Conservation (phyloP, 2,113 vertebrate genomes). For the Otolemur garnettii region DNA sequence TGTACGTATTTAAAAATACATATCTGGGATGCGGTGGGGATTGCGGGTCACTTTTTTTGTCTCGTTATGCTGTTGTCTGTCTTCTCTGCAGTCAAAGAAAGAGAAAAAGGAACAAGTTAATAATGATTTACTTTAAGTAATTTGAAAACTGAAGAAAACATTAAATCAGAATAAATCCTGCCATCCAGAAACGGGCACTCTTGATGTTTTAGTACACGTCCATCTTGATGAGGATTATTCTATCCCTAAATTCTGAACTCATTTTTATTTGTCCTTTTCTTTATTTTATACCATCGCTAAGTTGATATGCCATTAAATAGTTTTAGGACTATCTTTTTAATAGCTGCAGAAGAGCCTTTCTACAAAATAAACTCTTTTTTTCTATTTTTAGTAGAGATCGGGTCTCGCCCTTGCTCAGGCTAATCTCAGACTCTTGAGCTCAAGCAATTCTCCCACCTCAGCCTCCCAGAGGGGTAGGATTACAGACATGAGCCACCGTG, state of each 20-base stretch:
- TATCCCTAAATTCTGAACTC: neutral
- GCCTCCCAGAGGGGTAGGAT: no score
- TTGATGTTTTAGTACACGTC: neutral
- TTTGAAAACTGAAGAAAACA: conserved; percentile 29
- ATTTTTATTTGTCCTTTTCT: conserved; percentile 9
- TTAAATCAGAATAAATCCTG: neutral
- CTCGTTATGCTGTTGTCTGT: neutral
- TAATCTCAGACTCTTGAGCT: no score
- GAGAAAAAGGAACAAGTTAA: neutral
- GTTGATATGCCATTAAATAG: neutral
- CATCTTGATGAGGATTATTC: neutral
- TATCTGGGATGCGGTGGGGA: neutral
- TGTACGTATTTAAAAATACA: neutral
- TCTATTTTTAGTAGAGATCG: no score
- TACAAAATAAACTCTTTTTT: neutral
- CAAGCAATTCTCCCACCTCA: no score
- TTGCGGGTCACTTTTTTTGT: neutral
- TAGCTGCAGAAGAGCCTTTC: neutral
- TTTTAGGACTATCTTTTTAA: neutral
- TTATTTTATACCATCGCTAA: neutral
- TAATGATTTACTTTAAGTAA: neutral
- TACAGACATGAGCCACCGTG: no score
- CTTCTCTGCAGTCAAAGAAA: neutral
- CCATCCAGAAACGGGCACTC: neutral
- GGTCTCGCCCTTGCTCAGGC: no score